These are phyloP conservation scores for Stichopus chloronotus DNA, from an alignment of 35 echinoderm and acorn worm genomes.

Conservation along the genomic window DNA sequence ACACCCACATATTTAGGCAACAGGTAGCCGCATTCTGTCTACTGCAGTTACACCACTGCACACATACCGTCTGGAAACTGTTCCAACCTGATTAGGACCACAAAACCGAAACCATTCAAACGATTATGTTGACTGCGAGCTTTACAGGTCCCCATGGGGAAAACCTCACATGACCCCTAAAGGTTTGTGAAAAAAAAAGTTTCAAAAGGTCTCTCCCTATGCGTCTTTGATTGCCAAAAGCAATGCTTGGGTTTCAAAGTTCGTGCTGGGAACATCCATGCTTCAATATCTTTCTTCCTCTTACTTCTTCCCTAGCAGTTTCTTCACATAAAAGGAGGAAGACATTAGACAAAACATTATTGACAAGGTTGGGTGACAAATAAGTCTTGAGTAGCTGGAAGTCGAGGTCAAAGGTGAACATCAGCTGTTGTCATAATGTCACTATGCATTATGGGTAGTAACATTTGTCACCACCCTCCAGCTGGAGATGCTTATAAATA, in stretches of 20 bases:
- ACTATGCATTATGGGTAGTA: slow-evolving; percentile 3
- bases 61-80: too few relatives aligned
- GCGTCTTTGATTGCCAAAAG: background rate
- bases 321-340: too few relatives aligned
- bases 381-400: background rate
- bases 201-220: background rate
- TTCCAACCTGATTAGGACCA: background rate
- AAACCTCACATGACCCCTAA: background rate
- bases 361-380: too few relatives aligned
- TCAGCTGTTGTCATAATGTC: background rate
- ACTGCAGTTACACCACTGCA: too few relatives aligned
- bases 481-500: too few relatives aligned
- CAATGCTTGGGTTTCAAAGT: background rate
- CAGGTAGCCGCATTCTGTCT: too few relatives aligned
- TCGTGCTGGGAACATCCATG: slow-evolving; percentile 4
- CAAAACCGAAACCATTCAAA: background rate
- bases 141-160: background rate
- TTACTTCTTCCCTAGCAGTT: too few relatives aligned
- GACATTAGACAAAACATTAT: too few relatives aligned
- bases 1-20: too few relatives aligned
- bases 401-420: background rate
- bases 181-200: background rate
- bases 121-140: background rate
- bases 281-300: too few relatives aligned
- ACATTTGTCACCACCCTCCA: too few relatives aligned